A percentile compares a stretch with the other conserved stretches of the same genome.
Evolutionary conservation across 1,140 invertebrate genomes (phyloP).

Genomic region (Popillia japonica): DNA sequence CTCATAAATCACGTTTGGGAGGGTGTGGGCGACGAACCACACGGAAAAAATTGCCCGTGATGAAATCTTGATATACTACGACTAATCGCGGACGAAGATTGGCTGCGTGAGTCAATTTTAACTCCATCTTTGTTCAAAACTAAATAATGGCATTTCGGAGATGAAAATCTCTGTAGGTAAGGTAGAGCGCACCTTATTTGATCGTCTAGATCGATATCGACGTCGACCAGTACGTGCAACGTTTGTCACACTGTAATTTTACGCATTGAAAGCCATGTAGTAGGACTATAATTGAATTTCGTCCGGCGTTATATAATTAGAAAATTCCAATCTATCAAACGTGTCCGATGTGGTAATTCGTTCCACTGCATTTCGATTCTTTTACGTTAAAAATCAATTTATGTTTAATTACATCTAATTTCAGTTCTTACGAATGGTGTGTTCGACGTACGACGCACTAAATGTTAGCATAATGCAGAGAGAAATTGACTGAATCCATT

Average conservation of each 20-base stretch:
- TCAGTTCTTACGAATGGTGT: too few species aligned
- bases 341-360: slow-evolving; percentile 7
- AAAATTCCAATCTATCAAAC: neutral
- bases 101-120: neutral
- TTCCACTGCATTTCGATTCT: neutral
- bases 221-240: neutral
- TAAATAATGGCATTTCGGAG: too few species aligned
- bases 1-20: neutral
- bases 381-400: neutral
- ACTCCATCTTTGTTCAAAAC: too few species aligned
- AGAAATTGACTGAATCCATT: too few species aligned
- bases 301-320: neutral
- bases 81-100: neutral
- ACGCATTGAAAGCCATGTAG: neutral
- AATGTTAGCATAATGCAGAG: too few species aligned
- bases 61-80: neutral
- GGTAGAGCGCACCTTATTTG: neutral
- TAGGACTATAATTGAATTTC: neutral
- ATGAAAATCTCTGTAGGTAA: too few species aligned
- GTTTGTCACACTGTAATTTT: slow-evolving; percentile 5
- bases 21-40: neutral
- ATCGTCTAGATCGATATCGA: neutral
- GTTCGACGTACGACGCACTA: too few species aligned
- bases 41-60: neutral
- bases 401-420: too few species aligned